These are phyloP conservation scores for Rosalia funebris DNA, from an alignment of 2,888 invertebrate species.

Conservation along the genomic window DNA sequence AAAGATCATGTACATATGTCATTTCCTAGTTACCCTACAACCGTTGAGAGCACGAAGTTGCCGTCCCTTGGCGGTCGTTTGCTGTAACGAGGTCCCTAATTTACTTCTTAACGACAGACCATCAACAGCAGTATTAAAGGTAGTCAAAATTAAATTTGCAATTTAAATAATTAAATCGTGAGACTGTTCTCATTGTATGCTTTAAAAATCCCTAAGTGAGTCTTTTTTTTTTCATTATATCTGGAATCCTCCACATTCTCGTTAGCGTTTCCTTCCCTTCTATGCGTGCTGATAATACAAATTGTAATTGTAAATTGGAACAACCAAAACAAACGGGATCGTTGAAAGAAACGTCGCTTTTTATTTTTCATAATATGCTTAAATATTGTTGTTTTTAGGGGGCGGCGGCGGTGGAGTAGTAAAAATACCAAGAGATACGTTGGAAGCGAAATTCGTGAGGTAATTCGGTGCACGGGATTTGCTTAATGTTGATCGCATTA, in stretches of 20 bases:
- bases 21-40: no score
- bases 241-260: conserved; percentile 36
- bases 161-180: conserved; percentile 48
- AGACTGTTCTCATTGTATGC: conserved; percentile 47
- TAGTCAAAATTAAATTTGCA: conserved; percentile 46
- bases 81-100: conserved; percentile 13
- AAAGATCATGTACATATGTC: no score
- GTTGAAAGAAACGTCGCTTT: conserved; percentile 23
- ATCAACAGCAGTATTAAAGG: conserved; percentile 38
- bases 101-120: conserved; percentile 20
- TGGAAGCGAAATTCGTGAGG: conserved; percentile 28
- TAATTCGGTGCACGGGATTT: conserved; percentile 29
- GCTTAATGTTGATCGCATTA: conserved; percentile 34
- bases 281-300: conserved; percentile 17
- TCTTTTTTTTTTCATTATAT: conserved; percentile 48
- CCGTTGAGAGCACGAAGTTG: no score
- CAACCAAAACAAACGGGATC: conserved; percentile 32
- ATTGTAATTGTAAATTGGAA: conserved; percentile 41
- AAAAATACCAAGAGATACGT: conserved; percentile 19
- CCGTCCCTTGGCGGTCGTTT: neutral
- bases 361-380: conserved; percentile 27
- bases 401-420: conserved; percentile 2
- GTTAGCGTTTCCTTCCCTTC: conserved; percentile 38
- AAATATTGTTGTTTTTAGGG: conserved; percentile 25
- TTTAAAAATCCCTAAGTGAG: conserved; percentile 42